phyloP scores from a whole-genome alignment of 2,113 vertebrate species.

The Ardeotis arabs region DNA sequence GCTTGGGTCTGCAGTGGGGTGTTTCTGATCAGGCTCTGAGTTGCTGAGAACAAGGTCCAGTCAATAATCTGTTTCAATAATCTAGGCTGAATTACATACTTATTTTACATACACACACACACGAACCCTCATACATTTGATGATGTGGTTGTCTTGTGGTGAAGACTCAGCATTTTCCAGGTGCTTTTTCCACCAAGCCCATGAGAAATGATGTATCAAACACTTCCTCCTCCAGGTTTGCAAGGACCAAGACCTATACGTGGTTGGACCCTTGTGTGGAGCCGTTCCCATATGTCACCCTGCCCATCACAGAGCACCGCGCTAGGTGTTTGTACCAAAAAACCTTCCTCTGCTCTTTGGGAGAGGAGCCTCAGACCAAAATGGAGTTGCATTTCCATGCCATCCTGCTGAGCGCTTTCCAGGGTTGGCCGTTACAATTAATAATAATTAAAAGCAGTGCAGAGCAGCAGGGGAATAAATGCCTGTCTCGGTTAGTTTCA shows the following conservation, averaged over 20 bases:
- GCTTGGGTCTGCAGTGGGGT: not conserved
- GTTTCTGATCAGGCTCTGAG: not conserved
- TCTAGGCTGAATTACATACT: not conserved
- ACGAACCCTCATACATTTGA: too few species aligned
- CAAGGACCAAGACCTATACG: fast-evolving
- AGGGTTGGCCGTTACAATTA: not conserved
- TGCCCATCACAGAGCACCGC: not conserved
- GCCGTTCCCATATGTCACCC: too few species aligned
- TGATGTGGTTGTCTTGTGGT: not conserved
- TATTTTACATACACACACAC: too few species aligned
- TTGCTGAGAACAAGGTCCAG: not conserved
- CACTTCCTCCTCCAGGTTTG: not conserved
- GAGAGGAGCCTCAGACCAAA: not conserved
- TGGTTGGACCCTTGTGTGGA: fast-evolving
- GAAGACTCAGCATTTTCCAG: not conserved
- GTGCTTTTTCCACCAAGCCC: not conserved
- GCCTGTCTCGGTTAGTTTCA: not conserved
- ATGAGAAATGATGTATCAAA: not conserved
- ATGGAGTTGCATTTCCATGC: not conserved
- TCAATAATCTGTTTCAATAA: not conserved
- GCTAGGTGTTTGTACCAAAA: fast-evolving
- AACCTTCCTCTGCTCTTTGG: not conserved
- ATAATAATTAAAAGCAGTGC: not conserved
- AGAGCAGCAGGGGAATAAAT: not conserved
- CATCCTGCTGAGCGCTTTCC: not conserved